Evolutionary conservation across 2,113 vertebrate species (phyloP), one percentile per base, ranked within the genome.

Genomic region (Hypanus sabinus): DNA sequence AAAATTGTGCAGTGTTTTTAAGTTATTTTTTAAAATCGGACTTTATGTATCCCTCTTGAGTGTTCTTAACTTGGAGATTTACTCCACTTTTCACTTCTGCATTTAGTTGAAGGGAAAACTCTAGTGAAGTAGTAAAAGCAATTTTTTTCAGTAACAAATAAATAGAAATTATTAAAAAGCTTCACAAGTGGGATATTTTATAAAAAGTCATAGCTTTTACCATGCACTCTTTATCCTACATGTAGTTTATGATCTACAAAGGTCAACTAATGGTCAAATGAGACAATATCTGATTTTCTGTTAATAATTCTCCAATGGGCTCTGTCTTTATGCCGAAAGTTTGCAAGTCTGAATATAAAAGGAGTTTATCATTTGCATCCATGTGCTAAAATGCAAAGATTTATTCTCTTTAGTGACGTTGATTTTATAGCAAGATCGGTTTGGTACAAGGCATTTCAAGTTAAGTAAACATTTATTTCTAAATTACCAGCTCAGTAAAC

Each of bases 261-360:
- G 90, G 68, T 93, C 91, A 93, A 46, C 36, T 33, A 93, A 93
- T 75, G 70, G 91, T 93, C 36, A 93, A 36, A 68, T 55, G 68
- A 14, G 27, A 46, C 91, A 12, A 20, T 73, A 93, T 75, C 91
- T 75, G 91, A 93, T 93, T 75, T 93, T 73, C 91, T 75, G 91
- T 93, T 93, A 93, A 93, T 93, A 93, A 93, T 93, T 93, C 91
- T 93, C 68, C 33, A 93, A 55, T 55, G 70, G 38, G 36, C 68
- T 38, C 20, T 55, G 68, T 73, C 55, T 7, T 27, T 14, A 75
- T 73, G 85, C n/a, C 14, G 55, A 16, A 46, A 75, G 68, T 38
- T 92, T 62, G 16, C 62, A n/a, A 65, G 60, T 36, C 36, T 73
- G 3, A 9, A 73, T 73, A 93, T 46, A 9, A 30, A 36, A 71